Conservation (phyloP, 2,113 vertebrate species). For the Psophia crepitans region DNA sequence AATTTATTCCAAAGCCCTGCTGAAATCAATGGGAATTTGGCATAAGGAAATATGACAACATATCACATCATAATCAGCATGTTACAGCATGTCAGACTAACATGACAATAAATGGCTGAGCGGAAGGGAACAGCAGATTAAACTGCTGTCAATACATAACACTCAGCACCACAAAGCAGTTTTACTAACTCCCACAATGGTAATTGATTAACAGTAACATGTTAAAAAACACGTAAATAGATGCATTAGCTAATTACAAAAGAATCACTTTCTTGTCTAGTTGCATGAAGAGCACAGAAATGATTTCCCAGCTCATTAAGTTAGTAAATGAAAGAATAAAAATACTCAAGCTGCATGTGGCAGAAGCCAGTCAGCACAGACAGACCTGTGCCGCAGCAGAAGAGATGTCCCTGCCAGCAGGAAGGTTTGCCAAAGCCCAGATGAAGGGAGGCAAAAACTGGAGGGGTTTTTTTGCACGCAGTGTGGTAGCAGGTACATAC, state of each 20-base stretch:
- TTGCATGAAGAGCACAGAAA: background rate
- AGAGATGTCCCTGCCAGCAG: background rate
- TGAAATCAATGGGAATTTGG: background rate
- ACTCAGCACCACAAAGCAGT: background rate
- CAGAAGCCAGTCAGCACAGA: background rate
- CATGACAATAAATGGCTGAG: background rate
- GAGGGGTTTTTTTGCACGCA: background rate
- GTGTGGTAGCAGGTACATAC: background rate
- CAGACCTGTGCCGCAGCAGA: background rate
- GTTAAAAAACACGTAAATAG: background rate
- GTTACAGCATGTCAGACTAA: background rate
- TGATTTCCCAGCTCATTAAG: constrained; percentile 35
- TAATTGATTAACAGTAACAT: background rate
- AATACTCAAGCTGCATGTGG: background rate
- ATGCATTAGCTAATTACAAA: constrained; percentile 13
- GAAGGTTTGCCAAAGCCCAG: background rate
- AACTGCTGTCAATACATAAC: background rate
- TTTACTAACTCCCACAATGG: background rate
- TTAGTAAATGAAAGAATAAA: constrained; percentile 8
- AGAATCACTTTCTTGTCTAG: background rate
- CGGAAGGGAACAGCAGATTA: background rate
- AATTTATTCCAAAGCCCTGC: background rate
- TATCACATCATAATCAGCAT: background rate
- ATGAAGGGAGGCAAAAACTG: background rate
- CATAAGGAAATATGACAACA: background rate